Conservation (phyloP, 2,888 invertebrate genomes). For the Harpagoxenus sublaevis region DNA sequence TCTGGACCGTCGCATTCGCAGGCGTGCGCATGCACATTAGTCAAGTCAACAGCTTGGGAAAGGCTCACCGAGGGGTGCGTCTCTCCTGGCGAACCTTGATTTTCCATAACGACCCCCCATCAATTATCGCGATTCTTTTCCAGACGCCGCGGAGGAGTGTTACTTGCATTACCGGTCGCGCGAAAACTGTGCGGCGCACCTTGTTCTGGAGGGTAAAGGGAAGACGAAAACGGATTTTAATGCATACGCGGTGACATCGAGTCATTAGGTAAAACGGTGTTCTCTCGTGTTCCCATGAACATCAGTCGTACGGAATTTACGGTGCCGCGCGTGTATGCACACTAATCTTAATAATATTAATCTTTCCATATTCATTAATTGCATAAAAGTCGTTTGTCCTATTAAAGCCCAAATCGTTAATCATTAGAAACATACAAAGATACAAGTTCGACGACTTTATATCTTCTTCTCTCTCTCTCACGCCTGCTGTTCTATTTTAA, state of each 20-base stretch:
- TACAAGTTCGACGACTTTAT: neutral
- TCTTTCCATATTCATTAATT: neutral
- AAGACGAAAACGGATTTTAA: constrained; percentile 36
- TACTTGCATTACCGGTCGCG: constrained; percentile 38
- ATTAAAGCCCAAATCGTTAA: neutral
- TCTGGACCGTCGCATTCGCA: constrained; percentile 33
- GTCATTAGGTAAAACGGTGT: constrained; percentile 46
- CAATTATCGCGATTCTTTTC: constrained; percentile 39
- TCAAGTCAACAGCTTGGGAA: constrained; percentile 54
- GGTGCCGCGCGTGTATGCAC: neutral
- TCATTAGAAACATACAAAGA: neutral
- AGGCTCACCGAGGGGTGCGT: constrained; percentile 26
- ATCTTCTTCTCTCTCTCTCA: neutral
- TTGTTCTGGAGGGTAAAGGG: neutral
- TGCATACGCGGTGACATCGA: constrained; percentile 17
- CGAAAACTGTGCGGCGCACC: constrained; percentile 19
- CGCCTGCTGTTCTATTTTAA: neutral
- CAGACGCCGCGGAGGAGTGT: neutral
- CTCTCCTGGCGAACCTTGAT: constrained; percentile 27
- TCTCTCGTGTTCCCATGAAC: constrained; percentile 39
- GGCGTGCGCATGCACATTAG: constrained; percentile 44
- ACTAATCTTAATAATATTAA: constrained; percentile 15
- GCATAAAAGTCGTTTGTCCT: neutral
- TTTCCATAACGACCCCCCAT: constrained; percentile 41
- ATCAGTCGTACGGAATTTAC: constrained; percentile 23